Evolutionary conservation across 2,888 invertebrate genomes (phyloP), one percentile per base, ranked within the genome.

Genomic region (Drosophila antonietae): DNA sequence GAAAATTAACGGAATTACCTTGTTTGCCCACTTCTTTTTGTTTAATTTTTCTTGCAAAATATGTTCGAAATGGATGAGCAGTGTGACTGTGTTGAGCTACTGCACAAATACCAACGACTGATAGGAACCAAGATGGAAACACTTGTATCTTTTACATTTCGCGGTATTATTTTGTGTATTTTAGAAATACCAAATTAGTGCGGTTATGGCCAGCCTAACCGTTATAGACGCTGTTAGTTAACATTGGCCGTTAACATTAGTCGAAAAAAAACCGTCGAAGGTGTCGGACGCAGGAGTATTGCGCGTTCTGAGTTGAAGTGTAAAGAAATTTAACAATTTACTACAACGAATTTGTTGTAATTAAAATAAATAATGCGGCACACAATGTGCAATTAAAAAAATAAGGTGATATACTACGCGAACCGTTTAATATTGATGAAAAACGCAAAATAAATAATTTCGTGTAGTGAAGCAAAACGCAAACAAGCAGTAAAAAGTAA

Each of bases 281-380:
- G 62, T 64, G 39, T 73, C 58, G 72, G 79, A 75, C 81, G 73
- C 72, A 69, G 49, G 44, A 52, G 47, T 62, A 44, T 61, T 61
- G 74, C 75, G 75, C 68, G 83, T 70, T 70, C 61, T 37, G 49
- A 62, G 44, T 58, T 72, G 44, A 75, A 78, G 80, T 80, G 83
- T 83, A 72, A 76, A 78, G 79, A 76, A 81, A 81, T 83, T 81
- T 83, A 78, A 75, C 75, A 78, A 78, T 78, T 80, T 72, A 56
- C 66, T 78, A 69, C 78, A 78, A 73, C 75, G 39, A 63, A 64
- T 63, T 72, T 65, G 75, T 78, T 78, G 75, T 73, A 80, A 77
- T 66, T 70, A 49, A 49, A 53, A 28, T 56, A 57, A 67, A 74
- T 47, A 68, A 80, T 69, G 78, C 55, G 23, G 31, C 28, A 63